A percentile compares a stretch with the other conserved stretches of the same genome.
These are phyloP conservation scores for Margaritifera margaritifera DNA, from an alignment of 2,888 invertebrate genomes.

Conservation along the genomic window DNA sequence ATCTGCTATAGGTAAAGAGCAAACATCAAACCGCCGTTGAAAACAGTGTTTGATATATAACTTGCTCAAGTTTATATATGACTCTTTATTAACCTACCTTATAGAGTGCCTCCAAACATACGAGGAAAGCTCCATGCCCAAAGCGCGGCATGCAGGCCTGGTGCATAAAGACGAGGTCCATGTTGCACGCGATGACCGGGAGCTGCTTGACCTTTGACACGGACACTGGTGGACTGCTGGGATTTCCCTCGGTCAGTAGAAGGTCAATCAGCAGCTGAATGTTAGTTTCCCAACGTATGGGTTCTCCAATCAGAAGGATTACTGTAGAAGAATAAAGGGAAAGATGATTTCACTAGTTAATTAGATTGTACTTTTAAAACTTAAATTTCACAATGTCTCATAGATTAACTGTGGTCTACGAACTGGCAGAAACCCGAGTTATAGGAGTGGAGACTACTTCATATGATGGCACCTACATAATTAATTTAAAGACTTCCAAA, in stretches of 20 bases:
- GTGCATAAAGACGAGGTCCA: conserved; percentile 73
- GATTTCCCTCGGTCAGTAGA: conserved; percentile 70
- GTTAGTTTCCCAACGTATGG: conserved; percentile 70
- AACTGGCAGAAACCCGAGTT: too few species aligned
- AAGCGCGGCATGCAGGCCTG: conserved; percentile 72
- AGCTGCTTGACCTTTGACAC: conserved; percentile 56
- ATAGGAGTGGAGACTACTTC: too few species aligned
- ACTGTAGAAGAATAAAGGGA: conserved; percentile 46
- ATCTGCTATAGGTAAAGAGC: background rate
- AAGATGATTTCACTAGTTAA: background rate
- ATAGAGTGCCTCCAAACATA: conserved; percentile 71
- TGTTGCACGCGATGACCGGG: conserved; percentile 72
- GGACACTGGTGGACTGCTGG: conserved; percentile 54
- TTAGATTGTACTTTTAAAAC: too few species aligned
- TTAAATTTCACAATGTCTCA: too few species aligned
- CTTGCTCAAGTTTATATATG: background rate
- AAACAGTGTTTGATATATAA: background rate
- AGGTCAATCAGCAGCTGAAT: conserved; percentile 72
- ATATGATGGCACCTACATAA: too few species aligned
- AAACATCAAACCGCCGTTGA: background rate
- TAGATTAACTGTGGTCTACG: too few species aligned
- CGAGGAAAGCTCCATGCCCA: conserved; percentile 72
- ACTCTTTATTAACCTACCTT: conserved; percentile 53
- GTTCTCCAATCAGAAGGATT: conserved; percentile 71
- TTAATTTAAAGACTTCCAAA: too few species aligned